These are phyloP conservation scores for Syrrhaptes paradoxus DNA, from an alignment of 2,113 vertebrate genomes.

Conservation along the genomic window DNA sequence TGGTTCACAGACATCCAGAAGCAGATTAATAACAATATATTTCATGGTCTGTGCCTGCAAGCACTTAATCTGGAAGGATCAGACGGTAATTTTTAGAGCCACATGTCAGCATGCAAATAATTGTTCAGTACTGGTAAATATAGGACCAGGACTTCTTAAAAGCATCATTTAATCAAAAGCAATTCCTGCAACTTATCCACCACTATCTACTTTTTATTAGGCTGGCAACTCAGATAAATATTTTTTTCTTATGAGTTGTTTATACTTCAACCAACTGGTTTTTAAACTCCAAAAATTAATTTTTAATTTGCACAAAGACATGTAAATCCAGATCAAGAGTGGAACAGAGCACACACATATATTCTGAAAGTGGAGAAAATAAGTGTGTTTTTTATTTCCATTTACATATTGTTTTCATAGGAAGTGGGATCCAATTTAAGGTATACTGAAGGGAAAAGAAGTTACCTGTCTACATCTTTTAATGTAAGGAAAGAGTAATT, in stretches of 20 bases:
- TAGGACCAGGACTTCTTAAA: background rate
- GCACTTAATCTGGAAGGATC: background rate
- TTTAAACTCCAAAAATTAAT: background rate
- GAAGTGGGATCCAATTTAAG: background rate
- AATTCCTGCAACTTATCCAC: background rate
- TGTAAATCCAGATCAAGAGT: background rate
- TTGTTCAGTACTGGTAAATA: background rate
- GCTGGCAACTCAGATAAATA: background rate
- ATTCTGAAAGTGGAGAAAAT: background rate
- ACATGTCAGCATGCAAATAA: background rate
- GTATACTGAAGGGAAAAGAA: background rate
- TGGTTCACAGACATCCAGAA: background rate
- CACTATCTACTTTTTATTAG: background rate
- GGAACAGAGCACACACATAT: background rate
- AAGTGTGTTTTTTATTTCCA: background rate
- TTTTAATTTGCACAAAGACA: background rate
- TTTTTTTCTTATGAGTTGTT: background rate
- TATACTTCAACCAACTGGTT: background rate
- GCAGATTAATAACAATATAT: background rate
- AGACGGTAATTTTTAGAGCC: background rate
- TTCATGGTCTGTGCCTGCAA: background rate
- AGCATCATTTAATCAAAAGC: background rate
- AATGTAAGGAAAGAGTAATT: background rate
- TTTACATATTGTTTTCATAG: background rate
- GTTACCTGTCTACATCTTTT: background rate